phyloP scores from a whole-genome alignment of 2,113 vertebrate genomes.

The Chelonoidis abingdonii region DNA sequence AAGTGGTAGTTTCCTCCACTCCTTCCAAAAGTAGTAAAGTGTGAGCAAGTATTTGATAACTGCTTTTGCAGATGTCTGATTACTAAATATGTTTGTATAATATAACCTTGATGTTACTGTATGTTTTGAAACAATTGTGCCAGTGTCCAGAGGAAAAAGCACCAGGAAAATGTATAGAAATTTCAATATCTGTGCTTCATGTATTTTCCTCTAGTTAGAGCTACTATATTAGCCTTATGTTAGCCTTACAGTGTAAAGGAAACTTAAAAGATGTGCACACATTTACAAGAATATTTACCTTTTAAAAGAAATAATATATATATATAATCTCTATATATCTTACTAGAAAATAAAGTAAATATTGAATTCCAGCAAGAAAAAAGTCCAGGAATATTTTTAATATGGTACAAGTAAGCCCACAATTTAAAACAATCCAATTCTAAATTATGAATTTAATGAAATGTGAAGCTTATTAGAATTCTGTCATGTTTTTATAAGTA shows the following conservation, averaged over 20 bases:
- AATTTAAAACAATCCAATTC: background rate
- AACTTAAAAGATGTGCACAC: slow-evolving; percentile 35
- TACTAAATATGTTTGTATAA: slow-evolving; percentile 28
- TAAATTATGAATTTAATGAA: slow-evolving; percentile 42
- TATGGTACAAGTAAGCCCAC: background rate
- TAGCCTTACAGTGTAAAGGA: slow-evolving; percentile 54
- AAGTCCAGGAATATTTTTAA: background rate
- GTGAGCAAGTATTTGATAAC: slow-evolving; percentile 34
- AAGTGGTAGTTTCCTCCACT: background rate
- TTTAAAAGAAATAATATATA: slow-evolving; percentile 51
- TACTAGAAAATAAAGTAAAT: slow-evolving; percentile 26
- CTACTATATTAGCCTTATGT: slow-evolving; percentile 52
- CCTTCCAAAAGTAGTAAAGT: slow-evolving; percentile 9
- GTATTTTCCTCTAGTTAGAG: slow-evolving; percentile 25
- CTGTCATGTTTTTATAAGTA: slow-evolving; percentile 56
- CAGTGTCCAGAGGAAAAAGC: slow-evolving; percentile 13
- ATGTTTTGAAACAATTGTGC: slow-evolving; percentile 15
- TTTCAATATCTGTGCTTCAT: background rate
- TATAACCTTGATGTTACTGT: slow-evolving; percentile 20
- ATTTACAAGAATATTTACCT: slow-evolving; percentile 42
- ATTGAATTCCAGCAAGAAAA: slow-evolving; percentile 21
- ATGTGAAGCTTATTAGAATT: slow-evolving; percentile 56
- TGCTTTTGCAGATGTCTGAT: slow-evolving; percentile 37
- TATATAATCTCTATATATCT: background rate
- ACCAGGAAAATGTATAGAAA: background rate